Conservation (phyloP, 2,113 vertebrate genomes). For the Suncus etruscus region DNA sequence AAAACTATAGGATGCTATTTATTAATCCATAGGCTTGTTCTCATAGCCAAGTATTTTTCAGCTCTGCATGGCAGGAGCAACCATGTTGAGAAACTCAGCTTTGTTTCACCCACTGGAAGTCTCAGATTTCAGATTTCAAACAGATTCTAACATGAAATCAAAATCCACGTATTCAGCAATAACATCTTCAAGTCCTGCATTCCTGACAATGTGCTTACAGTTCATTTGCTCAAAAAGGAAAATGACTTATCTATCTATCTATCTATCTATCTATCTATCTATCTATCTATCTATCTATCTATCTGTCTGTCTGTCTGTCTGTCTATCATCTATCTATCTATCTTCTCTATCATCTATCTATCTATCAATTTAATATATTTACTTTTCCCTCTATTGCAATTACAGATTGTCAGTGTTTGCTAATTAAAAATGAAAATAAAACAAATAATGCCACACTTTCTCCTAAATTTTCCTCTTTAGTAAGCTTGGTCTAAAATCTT, state of each 20-base stretch:
- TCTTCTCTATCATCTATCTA: no score
- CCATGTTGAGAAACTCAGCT: not conserved
- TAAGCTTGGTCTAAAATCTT: not conserved
- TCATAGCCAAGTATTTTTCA: not conserved
- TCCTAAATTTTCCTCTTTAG: not conserved
- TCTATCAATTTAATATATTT: no score
- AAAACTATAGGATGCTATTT: not conserved
- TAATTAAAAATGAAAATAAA: not conserved
- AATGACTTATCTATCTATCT: not conserved
- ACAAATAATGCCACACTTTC: not conserved
- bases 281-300: not conserved
- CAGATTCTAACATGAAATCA: not conserved
- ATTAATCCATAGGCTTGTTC: not conserved
- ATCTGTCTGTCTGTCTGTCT: not conserved
- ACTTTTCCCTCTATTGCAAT: no score
- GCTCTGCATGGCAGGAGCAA: not conserved
- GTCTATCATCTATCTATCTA: no score
- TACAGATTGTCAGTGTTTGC: not conserved
- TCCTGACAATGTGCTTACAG: no score
- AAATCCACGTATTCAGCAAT: not conserved
- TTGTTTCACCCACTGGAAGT: not conserved
- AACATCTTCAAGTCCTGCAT: not conserved
- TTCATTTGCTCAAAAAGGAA: not conserved
- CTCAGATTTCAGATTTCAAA: not conserved
- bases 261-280: no score